Percentiles rank a stretch among this genome's conserved stretches.
Conservation (phyloP, 2,113 vertebrate species). For the Chauna torquata region DNA sequence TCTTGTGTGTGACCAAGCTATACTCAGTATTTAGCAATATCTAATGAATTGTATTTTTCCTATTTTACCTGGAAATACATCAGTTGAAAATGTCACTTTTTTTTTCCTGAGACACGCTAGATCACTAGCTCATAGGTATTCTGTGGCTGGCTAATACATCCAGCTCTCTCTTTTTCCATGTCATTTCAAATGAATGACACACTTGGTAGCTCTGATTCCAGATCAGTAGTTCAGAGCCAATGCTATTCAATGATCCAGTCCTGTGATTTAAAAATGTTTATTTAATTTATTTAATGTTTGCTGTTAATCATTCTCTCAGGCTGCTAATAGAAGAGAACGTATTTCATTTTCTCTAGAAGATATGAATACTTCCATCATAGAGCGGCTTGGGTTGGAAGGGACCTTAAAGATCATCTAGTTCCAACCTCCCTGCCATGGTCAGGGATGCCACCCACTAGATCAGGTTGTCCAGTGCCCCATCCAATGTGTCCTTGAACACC, state of each 20-base stretch:
- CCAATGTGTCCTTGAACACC: too few species aligned
- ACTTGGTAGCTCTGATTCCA: conserved; percentile 14
- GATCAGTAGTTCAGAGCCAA: conserved; percentile 5
- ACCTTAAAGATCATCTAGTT: too few species aligned
- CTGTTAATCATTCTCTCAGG: conserved; percentile 36
- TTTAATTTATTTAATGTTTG: conserved; percentile 29
- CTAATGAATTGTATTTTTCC: neutral
- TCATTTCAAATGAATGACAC: conserved; percentile 30
- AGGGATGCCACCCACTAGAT: too few species aligned
- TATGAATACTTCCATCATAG: neutral
- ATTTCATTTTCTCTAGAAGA: conserved; percentile 9
- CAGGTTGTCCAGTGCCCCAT: too few species aligned
- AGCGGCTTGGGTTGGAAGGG: too few species aligned
- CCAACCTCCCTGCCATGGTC: too few species aligned
- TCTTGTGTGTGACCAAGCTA: neutral
- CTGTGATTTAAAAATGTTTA: conserved; percentile 38
- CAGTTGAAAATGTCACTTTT: neutral
- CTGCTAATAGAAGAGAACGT: conserved; percentile 9
- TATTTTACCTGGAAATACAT: neutral
- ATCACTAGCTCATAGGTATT: neutral
- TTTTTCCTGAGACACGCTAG: neutral
- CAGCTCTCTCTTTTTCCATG: neutral
- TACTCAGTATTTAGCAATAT: neutral
- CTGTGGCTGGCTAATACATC: neutral
- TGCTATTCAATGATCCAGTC: neutral